Conservation (phyloP, 2,113 vertebrate species). For the Glareola pratincola region DNA sequence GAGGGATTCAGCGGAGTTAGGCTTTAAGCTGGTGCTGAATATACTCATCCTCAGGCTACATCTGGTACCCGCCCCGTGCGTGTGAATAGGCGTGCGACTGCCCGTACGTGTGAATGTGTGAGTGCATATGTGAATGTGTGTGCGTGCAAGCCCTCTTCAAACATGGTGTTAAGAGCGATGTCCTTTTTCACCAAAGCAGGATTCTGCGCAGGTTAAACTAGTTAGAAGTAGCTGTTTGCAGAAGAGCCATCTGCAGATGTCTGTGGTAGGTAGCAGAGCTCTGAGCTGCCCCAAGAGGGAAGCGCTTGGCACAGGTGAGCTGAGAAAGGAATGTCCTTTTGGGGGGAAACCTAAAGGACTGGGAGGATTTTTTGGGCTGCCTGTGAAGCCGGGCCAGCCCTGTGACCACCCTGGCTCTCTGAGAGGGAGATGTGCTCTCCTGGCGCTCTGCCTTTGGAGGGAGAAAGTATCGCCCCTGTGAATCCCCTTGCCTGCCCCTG, state of each 20-base stretch:
- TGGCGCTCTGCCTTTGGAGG: neutral
- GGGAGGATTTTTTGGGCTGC: neutral
- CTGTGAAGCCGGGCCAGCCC: neutral
- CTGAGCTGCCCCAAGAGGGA: neutral
- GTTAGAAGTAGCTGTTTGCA: neutral
- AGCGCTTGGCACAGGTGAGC: neutral
- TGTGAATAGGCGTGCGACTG: neutral
- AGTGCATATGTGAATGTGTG: too few species aligned
- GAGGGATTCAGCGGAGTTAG: neutral
- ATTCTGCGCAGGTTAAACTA: neutral
- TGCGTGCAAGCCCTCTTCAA: neutral
- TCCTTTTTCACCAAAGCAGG: neutral
- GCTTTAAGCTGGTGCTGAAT: neutral
- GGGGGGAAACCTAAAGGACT: neutral
- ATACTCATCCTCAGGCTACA: neutral
- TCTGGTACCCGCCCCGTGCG: fast-evolving
- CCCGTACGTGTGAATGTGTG: too few species aligned
- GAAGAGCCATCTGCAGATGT: neutral
- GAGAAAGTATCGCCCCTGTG: neutral
- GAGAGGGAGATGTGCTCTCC: neutral
- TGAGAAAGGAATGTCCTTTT: neutral
- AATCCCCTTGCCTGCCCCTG: neutral
- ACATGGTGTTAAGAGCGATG: fast-evolving
- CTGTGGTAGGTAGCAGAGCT: neutral
- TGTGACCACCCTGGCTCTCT: neutral